Evolutionary conservation across 2,888 invertebrate genomes (phyloP).

Genomic region (Bellardia pandia): DNA sequence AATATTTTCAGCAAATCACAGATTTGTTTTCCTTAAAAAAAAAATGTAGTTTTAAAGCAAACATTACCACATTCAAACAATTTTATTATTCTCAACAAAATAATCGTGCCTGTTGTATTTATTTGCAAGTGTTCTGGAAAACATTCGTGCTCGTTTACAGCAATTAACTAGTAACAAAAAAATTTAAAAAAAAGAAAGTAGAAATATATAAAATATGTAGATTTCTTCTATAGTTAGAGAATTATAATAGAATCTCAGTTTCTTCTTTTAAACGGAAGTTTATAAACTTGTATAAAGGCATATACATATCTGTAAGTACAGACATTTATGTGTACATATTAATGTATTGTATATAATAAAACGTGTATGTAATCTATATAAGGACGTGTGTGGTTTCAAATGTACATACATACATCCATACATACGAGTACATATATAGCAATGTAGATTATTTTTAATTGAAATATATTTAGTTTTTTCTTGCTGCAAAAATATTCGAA

Average conservation of each 20-base stretch:
- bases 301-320: too few species aligned
- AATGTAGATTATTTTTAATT: background rate
- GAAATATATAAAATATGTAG: conserved; percentile 18
- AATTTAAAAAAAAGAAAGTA: background rate
- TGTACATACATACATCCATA: background rate
- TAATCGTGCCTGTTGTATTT: conserved; percentile 5
- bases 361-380: background rate
- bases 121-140: background rate
- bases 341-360: background rate
- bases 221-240: conserved; percentile 5
- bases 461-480: background rate
- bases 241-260: conserved; percentile 42
- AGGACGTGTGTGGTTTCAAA: background rate
- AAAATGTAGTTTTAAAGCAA: background rate
- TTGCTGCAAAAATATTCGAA: background rate
- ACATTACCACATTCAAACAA: background rate
- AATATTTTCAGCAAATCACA: too few species aligned
- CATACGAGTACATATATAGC: too few species aligned
- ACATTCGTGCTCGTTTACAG: background rate
- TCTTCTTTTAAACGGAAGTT: conserved; percentile 10
- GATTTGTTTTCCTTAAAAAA: background rate
- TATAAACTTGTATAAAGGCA: conserved; percentile 9
- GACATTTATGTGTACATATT: background rate
- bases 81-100: background rate
- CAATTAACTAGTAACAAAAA: background rate